These are phyloP conservation scores for Formica exsecta DNA, from an alignment of 1,140 invertebrate genomes.

Conservation along the genomic window DNA sequence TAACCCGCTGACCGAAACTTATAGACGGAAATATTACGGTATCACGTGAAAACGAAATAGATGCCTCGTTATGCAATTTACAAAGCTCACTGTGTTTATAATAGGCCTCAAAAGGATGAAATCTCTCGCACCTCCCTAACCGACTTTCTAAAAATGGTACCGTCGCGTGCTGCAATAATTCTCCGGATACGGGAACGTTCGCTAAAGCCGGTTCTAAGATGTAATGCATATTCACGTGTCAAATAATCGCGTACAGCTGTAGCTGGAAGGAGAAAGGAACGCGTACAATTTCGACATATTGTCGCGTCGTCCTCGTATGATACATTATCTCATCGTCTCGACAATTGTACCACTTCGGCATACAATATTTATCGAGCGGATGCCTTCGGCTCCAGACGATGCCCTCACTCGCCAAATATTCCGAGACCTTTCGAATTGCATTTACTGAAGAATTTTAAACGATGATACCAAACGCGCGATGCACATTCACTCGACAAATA, in stretches of 20 bases:
- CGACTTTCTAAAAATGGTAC: conserved; percentile 50
- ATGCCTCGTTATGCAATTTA: conserved; percentile 41
- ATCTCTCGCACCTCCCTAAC: not conserved
- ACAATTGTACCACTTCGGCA: conserved; percentile 20
- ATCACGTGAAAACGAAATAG: not conserved
- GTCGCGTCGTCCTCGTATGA: not conserved
- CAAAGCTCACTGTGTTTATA: not conserved
- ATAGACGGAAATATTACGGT: not conserved
- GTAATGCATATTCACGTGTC: conserved; percentile 6
- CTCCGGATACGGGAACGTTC: not conserved
- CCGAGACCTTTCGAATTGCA: conserved; percentile 4
- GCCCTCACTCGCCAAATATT: conserved; percentile 37
- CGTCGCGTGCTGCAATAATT: conserved; percentile 24
- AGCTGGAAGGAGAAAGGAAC: not conserved
- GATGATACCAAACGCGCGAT: not conserved
- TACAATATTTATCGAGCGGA: conserved; percentile 37
- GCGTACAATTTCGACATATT: conserved; percentile 23
- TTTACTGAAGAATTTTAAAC: conserved; percentile 41
- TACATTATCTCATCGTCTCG: conserved; percentile 22
- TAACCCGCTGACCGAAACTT: not conserved
- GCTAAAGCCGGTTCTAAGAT: not conserved
- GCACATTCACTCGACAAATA: conserved; percentile 20
- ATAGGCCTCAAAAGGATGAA: conserved; percentile 44
- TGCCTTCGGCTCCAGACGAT: not conserved
- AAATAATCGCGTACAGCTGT: not conserved